A percentile compares a stretch with the other conserved stretches of the same genome.
phyloP scores from a whole-genome alignment of 2,113 vertebrate species.

The Galemys pyrenaicus region DNA sequence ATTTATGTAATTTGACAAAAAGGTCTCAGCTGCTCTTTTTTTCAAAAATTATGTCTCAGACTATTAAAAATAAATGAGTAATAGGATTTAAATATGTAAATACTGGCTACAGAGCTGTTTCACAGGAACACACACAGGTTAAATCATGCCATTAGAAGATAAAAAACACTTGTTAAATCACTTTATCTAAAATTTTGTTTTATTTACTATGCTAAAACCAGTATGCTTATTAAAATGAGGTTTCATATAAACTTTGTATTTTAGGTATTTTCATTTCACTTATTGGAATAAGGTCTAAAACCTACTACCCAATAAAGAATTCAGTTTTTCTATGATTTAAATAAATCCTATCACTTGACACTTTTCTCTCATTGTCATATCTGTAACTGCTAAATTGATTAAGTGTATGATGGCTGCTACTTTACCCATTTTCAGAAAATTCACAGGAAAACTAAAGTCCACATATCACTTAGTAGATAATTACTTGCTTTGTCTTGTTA shows the following conservation, averaged over 20 bases:
- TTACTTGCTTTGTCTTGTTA: not conserved
- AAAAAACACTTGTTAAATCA: not conserved
- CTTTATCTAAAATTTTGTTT: not conserved
- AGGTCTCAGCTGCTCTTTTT: not conserved
- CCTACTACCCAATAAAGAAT: not conserved
- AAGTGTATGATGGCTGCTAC: not conserved
- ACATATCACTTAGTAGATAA: not conserved
- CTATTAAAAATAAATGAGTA: conserved; percentile 31
- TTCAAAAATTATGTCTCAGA: conserved; percentile 37
- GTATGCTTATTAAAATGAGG: not conserved
- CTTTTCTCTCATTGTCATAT: not conserved
- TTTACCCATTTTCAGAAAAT: conserved; percentile 30
- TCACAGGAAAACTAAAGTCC: not conserved
- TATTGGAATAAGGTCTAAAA: not conserved
- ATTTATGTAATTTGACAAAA: conserved; percentile 43
- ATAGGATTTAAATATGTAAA: not conserved
- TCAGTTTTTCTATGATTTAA: not conserved
- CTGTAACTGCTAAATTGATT: not conserved
- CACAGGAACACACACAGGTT: not conserved
- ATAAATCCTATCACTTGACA: not conserved
- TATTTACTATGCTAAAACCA: conserved; percentile 19
- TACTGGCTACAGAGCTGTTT: not conserved
- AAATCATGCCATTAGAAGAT: not conserved
- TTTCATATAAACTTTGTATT: not conserved
- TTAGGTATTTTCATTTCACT: conserved; percentile 10